These are phyloP conservation scores for Epinotia bilunana DNA, from an alignment of 2,888 invertebrate genomes.

Conservation along the genomic window DNA sequence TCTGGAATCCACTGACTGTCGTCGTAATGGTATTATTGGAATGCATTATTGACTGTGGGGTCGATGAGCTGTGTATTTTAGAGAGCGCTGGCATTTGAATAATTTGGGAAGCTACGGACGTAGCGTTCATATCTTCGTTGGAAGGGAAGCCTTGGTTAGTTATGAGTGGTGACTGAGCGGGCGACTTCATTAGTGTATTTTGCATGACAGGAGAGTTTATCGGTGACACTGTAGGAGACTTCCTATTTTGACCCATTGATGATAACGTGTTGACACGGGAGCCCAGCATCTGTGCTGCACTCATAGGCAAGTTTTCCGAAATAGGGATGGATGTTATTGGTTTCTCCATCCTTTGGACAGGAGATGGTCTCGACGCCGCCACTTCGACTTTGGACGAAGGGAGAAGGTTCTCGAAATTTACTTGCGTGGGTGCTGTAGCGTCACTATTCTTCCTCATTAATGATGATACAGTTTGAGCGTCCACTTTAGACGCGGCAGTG, in stretches of 20 bases:
- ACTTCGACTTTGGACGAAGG: slow-evolving; percentile 82
- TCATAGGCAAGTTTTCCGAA: slow-evolving; percentile 70
- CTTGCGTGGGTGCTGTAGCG: slow-evolving; percentile 75
- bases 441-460: slow-evolving; percentile 79
- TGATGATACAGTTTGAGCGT: slow-evolving; percentile 72
- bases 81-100: slow-evolving; percentile 82
- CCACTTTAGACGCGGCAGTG: slow-evolving; percentile 77
- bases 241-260: slow-evolving; percentile 71
- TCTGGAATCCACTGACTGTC: slow-evolving; percentile 70
- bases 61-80: slow-evolving; percentile 72
- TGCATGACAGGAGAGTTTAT: slow-evolving; percentile 75
- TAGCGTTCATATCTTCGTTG: slow-evolving; percentile 64
- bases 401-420: slow-evolving; percentile 79
- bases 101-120: slow-evolving; percentile 71
- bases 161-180: slow-evolving; percentile 73
- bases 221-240: slow-evolving; percentile 79
- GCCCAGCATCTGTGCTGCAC: slow-evolving; percentile 71
- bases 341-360: slow-evolving; percentile 72
- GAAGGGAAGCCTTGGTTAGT: slow-evolving; percentile 65
- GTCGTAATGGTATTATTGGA: slow-evolving; percentile 72
- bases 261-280: slow-evolving; percentile 74
- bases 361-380: slow-evolving; percentile 69
- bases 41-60: slow-evolving; percentile 70
- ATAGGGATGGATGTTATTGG: slow-evolving; percentile 58
- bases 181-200: slow-evolving; percentile 74